Evolutionary conservation across 2,888 invertebrate species (phyloP), one percentile per base, ranked within the genome.

Genomic region (Dugesia japonica): DNA sequence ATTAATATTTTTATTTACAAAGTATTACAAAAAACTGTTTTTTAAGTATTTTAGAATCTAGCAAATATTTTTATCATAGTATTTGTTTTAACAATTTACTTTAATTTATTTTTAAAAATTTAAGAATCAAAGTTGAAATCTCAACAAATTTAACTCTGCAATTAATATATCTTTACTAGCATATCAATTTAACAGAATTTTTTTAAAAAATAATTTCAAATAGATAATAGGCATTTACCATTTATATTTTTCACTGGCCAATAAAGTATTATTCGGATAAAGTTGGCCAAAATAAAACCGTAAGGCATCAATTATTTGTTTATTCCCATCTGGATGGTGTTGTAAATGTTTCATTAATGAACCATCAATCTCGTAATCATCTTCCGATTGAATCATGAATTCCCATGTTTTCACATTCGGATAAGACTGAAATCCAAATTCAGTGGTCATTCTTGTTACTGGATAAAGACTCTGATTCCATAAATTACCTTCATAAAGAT

Each of bases 341-440:
- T 98, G 94, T 74, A 97, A 88, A 82, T 92, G 90, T 7, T 86
- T 83, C 73, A 90, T 87, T 80, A 90, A 89, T 0, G 87, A 83
- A 75, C 89, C 89, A 75, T 81, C 81, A 80, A 82, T 83, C 28
- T 80, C 80, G 82, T 84, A 82, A 79, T 87, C 86, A 38, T 38
- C 17, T 13, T 38, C 17, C 9, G 38, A 38, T 13, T 13, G 38
- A 9, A 17, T 38, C 38, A 38, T 38, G 17, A 13, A 17, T 20
- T 81, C 79, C 84, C 91, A 87, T 0, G 92, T 89, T 42, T 87
- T 86, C 23, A 89, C 83, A 0, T 90, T 89, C 0, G 95, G 94
- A 79, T 91, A 86, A 0, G 94, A 91, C 84, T 97, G 95, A 80
- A 91, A 90, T 0, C 98, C 98, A 82, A 92, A 99, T 84, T 99